Evolutionary conservation across 2,113 vertebrate species (phyloP).

Genomic region (Cololabis saira): DNA sequence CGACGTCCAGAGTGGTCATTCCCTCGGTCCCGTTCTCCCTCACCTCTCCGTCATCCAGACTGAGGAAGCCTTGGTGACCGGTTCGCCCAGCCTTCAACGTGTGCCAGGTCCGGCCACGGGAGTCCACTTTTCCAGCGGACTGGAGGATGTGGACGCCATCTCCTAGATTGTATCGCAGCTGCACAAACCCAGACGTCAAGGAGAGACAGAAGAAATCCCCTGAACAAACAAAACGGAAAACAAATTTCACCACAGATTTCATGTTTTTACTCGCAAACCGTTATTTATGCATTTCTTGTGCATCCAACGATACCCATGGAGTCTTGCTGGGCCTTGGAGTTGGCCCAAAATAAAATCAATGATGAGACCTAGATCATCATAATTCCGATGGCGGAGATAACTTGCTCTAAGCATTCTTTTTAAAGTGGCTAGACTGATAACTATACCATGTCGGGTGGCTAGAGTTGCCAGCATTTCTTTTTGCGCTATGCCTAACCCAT

Average conservation of each 20-base stretch:
- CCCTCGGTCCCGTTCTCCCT: slow-evolving; percentile 66
- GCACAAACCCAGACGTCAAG: slow-evolving; percentile 80
- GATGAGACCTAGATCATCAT: too few relatives aligned
- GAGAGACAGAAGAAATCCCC: slow-evolving; percentile 91
- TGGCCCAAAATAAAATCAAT: too few relatives aligned
- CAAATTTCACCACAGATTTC: neutral
- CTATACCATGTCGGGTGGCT: too few relatives aligned
- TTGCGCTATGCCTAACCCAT: too few relatives aligned
- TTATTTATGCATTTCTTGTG: too few relatives aligned
- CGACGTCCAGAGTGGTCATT: slow-evolving; percentile 83
- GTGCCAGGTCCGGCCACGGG: slow-evolving; percentile 79
- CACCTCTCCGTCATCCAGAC: slow-evolving; percentile 78
- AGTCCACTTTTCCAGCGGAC: slow-evolving; percentile 67
- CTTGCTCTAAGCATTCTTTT: too few relatives aligned
- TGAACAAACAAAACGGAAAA: slow-evolving; percentile 50
- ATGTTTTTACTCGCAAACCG: too few relatives aligned
- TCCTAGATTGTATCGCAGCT: slow-evolving; percentile 87
- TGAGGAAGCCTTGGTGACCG: slow-evolving; percentile 82
- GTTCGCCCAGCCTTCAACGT: slow-evolving; percentile 79
- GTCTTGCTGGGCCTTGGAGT: too few relatives aligned
- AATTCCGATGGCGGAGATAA: too few relatives aligned
- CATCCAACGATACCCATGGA: too few relatives aligned
- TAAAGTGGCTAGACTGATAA: too few relatives aligned
- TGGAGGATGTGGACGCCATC: slow-evolving; percentile 80
- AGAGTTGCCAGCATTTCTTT: too few relatives aligned